Evolutionary conservation across 2,888 invertebrate genomes (phyloP).

Genomic region (Drosophila pegasa): DNA sequence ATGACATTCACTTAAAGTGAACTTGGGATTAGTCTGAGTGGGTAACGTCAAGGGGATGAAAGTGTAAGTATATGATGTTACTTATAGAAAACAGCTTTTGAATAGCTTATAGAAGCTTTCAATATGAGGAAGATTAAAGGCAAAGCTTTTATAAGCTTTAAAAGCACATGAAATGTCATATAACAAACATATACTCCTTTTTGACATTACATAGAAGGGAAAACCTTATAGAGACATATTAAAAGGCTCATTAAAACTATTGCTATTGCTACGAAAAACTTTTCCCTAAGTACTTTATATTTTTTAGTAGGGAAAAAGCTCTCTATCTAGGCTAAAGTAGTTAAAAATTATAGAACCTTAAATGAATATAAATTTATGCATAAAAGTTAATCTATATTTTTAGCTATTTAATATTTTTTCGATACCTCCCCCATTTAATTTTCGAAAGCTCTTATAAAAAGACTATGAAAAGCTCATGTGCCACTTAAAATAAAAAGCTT

Average conservation of each 20-base stretch:
- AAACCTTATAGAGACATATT: too few species aligned
- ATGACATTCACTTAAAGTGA: slow-evolving; percentile 43
- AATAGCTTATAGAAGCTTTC: not conserved
- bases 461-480: not conserved
- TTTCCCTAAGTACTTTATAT: too few species aligned
- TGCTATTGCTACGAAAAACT: too few species aligned
- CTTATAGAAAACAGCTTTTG: not conserved
- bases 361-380: too few species aligned
- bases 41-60: not conserved
- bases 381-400: too few species aligned
- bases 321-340: too few species aligned
- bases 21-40: slow-evolving; percentile 10
- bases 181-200: not conserved
- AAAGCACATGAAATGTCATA: not conserved
- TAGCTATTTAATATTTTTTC: too few species aligned
- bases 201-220: too few species aligned
- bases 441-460: too few species aligned
- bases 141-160: not conserved
- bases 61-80: not conserved
- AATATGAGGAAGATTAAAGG: not conserved
- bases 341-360: too few species aligned
- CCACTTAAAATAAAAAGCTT: not conserved
- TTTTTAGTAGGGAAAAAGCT: too few species aligned
- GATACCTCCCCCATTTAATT: too few species aligned
- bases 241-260: not conserved